These are phyloP conservation scores for Hymenopus coronatus DNA, from an alignment of 2,888 invertebrate species.

Conservation along the genomic window DNA sequence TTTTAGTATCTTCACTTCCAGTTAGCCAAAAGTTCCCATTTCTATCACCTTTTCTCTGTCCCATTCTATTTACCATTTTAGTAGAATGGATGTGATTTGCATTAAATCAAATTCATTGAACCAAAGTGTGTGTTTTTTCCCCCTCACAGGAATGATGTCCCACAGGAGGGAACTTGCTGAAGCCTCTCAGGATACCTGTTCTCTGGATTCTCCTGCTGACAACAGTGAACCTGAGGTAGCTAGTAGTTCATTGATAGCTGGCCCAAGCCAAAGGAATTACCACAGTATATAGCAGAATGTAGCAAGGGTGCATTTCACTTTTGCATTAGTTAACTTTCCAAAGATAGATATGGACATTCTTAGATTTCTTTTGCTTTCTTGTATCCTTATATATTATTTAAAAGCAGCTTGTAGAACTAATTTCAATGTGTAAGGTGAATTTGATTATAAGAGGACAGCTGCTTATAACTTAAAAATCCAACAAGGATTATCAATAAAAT, in stretches of 20 bases:
- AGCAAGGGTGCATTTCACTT: not conserved
- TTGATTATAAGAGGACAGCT: too few relatives aligned
- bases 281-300: constrained; percentile 15
- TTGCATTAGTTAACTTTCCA: not conserved
- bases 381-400: too few relatives aligned
- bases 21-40: too few relatives aligned
- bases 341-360: not conserved
- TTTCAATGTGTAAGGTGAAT: too few relatives aligned
- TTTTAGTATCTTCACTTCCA: too few relatives aligned
- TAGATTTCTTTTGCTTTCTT: not conserved
- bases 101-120: not conserved
- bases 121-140: not conserved
- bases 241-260: constrained; percentile 4
- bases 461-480: too few relatives aligned
- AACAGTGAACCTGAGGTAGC: constrained; percentile 11
- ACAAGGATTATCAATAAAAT: too few relatives aligned
- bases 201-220: constrained; percentile 21
- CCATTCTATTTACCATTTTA: too few relatives aligned
- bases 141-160: constrained; percentile 23
- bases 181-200: constrained; percentile 15
- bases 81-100: not conserved
- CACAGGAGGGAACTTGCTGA: constrained; percentile 7
- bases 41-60: too few relatives aligned
- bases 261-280: not conserved
- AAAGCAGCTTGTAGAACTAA: too few relatives aligned